phyloP scores from a whole-genome alignment of 1,140 invertebrate genomes.

The Drosophila pruinosa region DNA sequence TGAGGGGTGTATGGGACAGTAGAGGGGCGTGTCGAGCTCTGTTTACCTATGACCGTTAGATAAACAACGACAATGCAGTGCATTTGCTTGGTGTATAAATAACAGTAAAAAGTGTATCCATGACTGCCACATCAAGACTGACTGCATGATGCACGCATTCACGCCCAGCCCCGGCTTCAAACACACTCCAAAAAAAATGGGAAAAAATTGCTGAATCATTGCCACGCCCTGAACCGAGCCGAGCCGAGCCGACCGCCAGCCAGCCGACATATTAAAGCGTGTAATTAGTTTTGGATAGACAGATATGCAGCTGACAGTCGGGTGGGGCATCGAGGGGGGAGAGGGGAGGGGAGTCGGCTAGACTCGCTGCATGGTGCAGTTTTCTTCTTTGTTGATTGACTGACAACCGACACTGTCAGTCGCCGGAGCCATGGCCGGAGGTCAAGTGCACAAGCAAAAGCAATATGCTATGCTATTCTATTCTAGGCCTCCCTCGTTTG shows the following conservation, averaged over 20 bases:
- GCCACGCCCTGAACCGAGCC: conserved; percentile 21
- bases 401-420: conserved; percentile 39
- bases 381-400: conserved; percentile 42
- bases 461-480: conserved; percentile 3
- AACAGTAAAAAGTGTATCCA: conserved; percentile 45
- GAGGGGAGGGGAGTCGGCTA: neutral
- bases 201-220: conserved; percentile 43
- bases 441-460: conserved; percentile 35
- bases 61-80: conserved; percentile 11
- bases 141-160: conserved; percentile 46
- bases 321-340: neutral
- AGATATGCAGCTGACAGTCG: conserved; percentile 17
- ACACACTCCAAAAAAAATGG: conserved; percentile 6
- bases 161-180: conserved; percentile 6
- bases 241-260: no score
- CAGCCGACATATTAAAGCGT: conserved; percentile 49
- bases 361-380: conserved; percentile 7
- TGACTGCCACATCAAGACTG: conserved; percentile 19
- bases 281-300: conserved; percentile 52
- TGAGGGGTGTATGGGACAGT: neutral
- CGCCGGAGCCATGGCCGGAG: neutral
- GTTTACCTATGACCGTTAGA: conserved; percentile 45
- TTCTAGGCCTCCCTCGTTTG: conserved; percentile 5
- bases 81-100: conserved; percentile 25
- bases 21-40: neutral